Evolutionary conservation across 2,888 invertebrate species (phyloP).

Genomic region (Metopia argyrocephala): DNA sequence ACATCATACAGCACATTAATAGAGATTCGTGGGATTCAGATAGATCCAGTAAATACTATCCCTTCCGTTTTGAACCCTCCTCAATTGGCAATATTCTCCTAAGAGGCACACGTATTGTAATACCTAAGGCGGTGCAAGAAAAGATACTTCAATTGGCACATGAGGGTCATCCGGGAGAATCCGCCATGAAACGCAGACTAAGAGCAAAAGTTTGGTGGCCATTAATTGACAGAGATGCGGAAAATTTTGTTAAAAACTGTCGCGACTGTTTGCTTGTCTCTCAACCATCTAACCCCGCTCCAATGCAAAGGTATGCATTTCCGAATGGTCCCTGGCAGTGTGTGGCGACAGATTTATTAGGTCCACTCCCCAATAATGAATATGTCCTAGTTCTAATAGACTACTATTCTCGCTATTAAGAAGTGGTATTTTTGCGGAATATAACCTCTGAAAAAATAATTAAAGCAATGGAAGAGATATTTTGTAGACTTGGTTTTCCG

Average conservation of each 20-base stretch:
- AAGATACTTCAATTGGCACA: constrained; percentile 14
- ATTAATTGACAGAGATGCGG: constrained; percentile 27
- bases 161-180: constrained; percentile 40
- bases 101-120: constrained; percentile 34
- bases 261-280: constrained; percentile 56
- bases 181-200: constrained; percentile 47
- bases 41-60: constrained; percentile 24
- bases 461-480: constrained; percentile 38
- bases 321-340: constrained; percentile 57
- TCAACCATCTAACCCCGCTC: constrained; percentile 29
- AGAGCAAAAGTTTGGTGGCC: constrained; percentile 49
- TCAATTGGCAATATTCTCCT: constrained; percentile 28
- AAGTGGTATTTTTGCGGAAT: constrained; percentile 29
- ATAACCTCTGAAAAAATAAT: constrained; percentile 44
- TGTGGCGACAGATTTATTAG: constrained; percentile 47
- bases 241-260: constrained; percentile 43
- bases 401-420: constrained; percentile 50
- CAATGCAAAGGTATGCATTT: constrained; percentile 42
- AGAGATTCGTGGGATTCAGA: constrained; percentile 24
- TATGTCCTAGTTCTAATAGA: constrained; percentile 53
- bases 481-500: constrained; percentile 46
- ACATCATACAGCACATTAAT: constrained; percentile 11
- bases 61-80: constrained; percentile 17
- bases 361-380: constrained; percentile 49
- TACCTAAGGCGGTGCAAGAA: constrained; percentile 29